phyloP scores from a whole-genome alignment of 2,113 vertebrate genomes.

The Campylorhamphus procurvoides region DNA sequence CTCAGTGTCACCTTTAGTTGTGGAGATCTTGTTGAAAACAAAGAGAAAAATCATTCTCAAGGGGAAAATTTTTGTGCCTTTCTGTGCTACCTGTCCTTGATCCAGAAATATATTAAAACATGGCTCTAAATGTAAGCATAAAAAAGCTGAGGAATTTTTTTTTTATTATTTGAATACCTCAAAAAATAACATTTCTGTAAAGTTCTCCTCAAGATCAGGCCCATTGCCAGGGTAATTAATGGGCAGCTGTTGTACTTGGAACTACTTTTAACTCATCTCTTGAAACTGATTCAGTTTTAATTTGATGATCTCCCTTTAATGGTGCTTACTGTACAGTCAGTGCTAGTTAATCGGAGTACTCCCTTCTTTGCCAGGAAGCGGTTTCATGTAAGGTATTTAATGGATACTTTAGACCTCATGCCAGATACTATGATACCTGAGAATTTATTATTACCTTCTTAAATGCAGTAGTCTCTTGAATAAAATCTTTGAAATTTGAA shows the following conservation, averaged over 20 bases:
- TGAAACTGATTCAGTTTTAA: slow-evolving; percentile 43
- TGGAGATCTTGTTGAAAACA: background rate
- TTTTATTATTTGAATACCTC: background rate
- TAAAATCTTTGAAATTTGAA: background rate
- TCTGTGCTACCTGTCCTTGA: background rate
- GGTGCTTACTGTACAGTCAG: background rate
- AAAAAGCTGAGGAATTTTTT: background rate
- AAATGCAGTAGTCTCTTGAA: background rate
- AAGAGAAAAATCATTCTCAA: background rate
- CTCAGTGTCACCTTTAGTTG: background rate
- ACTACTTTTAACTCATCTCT: slow-evolving; percentile 26
- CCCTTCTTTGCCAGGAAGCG: background rate
- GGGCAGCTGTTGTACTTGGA: slow-evolving; percentile 16
- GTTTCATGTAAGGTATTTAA: slow-evolving; percentile 1
- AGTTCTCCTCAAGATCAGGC: background rate
- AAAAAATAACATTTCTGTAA: background rate
- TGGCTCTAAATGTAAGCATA: background rate
- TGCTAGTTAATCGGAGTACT: slow-evolving; percentile 14
- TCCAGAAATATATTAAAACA: background rate
- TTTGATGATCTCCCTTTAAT: slow-evolving; percentile 11
- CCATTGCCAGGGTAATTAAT: background rate
- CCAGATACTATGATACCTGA: background rate
- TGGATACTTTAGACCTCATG: background rate
- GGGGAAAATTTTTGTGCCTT: background rate
- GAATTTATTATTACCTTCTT: background rate